Evolutionary conservation across 2,113 vertebrate genomes (phyloP), one percentile per base, ranked within the genome.

Genomic region (Pongo pygmaeus): DNA sequence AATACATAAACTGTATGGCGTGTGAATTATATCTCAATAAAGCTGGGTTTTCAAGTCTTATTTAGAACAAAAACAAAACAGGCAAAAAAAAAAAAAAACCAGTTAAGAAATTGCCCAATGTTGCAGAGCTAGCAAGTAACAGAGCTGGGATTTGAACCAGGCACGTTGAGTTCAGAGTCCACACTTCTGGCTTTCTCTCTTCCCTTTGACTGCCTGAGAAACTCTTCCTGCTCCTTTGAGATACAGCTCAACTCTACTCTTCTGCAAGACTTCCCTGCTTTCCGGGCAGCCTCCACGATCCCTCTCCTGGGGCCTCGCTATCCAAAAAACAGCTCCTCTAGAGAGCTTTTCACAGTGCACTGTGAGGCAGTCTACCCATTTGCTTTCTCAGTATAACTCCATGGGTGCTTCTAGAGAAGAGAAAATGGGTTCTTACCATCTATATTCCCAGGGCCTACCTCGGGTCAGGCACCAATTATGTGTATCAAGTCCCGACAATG

Each of bases 401-500:
- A 1, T 4, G 5, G 27, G 3, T 22, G 30, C 75, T 72, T 77
- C 59, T 67, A 25, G 30, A 40, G 64, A 70, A n/a, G 61, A 72
- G 70, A 81, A 22, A 14, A 1, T 12, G 1, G 5, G 27, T 69
- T 40, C 90, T 64, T 61, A 3, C 81, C 1, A 3, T 30, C 35
- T 4, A 0, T 2, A 4, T 32, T 50, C 67, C 87, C 79, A 83
- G 84, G 46, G 10, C 50, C 86, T 23, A 14, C 1, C 22, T 50
- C 7, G 0, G 27, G 2, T 55, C 69, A 17, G 30, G 38, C 61
- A 9, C 61, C 1, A 3, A 1, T 16, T 12, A 8, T 0, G 0
- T 35, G 10, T 64, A 25, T 38, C 64, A 18, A 38, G 13, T 48
- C 70, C 84, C 1, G 2, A 16, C 5, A 8, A 48, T 11, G 35